Conservation (phyloP, 2,113 vertebrate species). For the Syrmaticus mikado region DNA sequence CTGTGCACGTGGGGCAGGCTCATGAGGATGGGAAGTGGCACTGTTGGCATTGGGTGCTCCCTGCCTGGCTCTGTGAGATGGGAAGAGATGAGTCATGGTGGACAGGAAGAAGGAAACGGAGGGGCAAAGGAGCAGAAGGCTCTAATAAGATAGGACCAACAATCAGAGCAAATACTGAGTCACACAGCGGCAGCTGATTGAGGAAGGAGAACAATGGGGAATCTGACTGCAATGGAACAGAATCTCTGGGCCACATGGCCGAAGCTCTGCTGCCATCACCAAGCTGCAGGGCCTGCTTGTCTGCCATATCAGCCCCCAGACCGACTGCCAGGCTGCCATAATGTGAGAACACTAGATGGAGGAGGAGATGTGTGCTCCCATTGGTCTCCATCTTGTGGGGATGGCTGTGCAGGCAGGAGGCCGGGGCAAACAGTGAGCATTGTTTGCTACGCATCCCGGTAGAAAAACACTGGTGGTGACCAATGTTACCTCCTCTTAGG, state of each 20-base stretch:
- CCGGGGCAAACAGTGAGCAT: accelerated
- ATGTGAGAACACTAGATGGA: not conserved
- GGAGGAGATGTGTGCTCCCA: not conserved
- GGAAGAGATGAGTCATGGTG: not conserved
- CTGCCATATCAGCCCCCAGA: not conserved
- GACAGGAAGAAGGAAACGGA: not conserved
- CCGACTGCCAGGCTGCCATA: not conserved
- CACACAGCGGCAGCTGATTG: not conserved
- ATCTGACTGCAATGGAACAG: accelerated
- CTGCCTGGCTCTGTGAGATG: not conserved
- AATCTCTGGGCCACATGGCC: not conserved
- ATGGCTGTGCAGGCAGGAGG: not conserved
- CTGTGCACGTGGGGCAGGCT: not conserved
- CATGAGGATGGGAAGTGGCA: not conserved
- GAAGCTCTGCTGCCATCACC: not conserved
- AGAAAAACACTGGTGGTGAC: not conserved
- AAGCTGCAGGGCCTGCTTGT: accelerated
- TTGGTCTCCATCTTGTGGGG: accelerated
- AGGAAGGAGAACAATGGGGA: not conserved
- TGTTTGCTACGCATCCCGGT: accelerated
- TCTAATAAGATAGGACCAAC: not conserved
- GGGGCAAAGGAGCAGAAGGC: not conserved
- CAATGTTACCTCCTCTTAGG: not conserved
- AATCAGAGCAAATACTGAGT: not conserved
- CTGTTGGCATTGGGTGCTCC: not conserved